A percentile compares a stretch with the other conserved stretches of the same genome.
Conservation (phyloP, 2,113 vertebrate species). For the Psittacula cyanocephala region DNA sequence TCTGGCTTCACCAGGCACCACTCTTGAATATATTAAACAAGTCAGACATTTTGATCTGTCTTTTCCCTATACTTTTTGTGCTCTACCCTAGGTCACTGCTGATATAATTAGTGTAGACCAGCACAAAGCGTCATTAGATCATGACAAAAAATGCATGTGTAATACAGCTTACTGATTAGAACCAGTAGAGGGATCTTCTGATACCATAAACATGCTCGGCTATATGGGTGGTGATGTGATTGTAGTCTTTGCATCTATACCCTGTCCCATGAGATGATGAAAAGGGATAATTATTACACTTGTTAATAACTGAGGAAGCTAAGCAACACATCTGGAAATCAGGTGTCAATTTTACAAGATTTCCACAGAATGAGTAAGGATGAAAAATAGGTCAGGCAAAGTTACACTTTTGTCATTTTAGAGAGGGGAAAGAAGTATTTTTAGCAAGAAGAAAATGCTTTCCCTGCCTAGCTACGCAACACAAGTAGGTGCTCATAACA, state of each 20-base stretch:
- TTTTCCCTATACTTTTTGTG: background rate
- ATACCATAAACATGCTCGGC: accelerated
- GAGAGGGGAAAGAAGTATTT: conserved; percentile 25
- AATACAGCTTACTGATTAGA: background rate
- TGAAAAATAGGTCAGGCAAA: conserved; percentile 14
- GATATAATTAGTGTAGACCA: background rate
- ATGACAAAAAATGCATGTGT: background rate
- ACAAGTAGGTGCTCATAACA: background rate
- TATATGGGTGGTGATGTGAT: background rate
- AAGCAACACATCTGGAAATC: conserved; percentile 55
- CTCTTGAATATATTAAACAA: background rate
- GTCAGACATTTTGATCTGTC: background rate
- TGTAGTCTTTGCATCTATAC: background rate
- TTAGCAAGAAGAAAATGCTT: conserved; percentile 30
- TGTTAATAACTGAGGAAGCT: conserved; percentile 32
- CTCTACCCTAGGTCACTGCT: background rate
- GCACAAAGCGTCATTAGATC: background rate
- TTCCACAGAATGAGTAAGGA: conserved; percentile 21
- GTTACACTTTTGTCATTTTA: background rate
- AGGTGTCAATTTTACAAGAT: conserved; percentile 29
- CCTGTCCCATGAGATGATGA: background rate
- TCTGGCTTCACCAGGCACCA: background rate
- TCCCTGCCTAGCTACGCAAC: background rate
- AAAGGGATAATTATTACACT: conserved; percentile 1
- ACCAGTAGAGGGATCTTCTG: background rate